Conservation (phyloP, 2,888 invertebrate genomes). For the Perizoma flavofasciatum region DNA sequence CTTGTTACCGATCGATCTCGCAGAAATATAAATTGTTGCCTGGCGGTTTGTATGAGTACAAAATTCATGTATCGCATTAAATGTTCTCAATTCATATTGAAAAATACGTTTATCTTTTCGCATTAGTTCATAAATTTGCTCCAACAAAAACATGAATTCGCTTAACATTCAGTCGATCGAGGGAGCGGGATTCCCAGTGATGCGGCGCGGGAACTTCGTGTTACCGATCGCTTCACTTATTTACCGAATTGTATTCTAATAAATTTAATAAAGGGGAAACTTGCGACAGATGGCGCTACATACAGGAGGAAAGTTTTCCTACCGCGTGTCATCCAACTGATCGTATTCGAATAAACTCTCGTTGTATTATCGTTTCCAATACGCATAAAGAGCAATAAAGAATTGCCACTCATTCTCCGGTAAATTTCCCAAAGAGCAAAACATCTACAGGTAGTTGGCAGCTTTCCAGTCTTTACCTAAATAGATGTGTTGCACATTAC, state of each 20-base stretch:
- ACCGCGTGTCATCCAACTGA: slow-evolving; percentile 41
- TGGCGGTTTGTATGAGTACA: slow-evolving; percentile 5
- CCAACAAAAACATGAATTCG: slow-evolving; percentile 66
- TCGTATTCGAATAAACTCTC: slow-evolving; percentile 41
- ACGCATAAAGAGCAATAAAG: slow-evolving; percentile 50
- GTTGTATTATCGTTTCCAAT: slow-evolving; percentile 54
- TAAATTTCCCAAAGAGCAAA: slow-evolving; percentile 61
- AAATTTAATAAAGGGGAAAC: slow-evolving; percentile 75
- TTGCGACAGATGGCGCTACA: slow-evolving; percentile 59
- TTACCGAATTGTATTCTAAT: slow-evolving; percentile 71
- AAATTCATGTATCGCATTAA: slow-evolving; percentile 16
- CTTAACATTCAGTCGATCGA: slow-evolving; percentile 60
- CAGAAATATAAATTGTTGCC: slow-evolving; percentile 18
- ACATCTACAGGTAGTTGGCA: slow-evolving; percentile 81
- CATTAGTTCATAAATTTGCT: slow-evolving; percentile 62
- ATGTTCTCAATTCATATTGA: slow-evolving; percentile 32
- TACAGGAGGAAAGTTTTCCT: slow-evolving; percentile 46
- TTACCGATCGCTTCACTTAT: slow-evolving; percentile 69
- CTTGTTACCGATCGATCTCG: slow-evolving; percentile 42
- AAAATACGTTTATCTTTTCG: slow-evolving; percentile 38
- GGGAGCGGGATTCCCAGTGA: slow-evolving; percentile 68
- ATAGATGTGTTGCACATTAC: slow-evolving; percentile 64
- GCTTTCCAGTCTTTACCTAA: slow-evolving; percentile 68
- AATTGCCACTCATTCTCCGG: slow-evolving; percentile 50
- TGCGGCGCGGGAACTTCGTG: slow-evolving; percentile 51